Base-by-base conservation (phyloP, 1,140 invertebrate species). In the Drosophila truncata region DNA sequence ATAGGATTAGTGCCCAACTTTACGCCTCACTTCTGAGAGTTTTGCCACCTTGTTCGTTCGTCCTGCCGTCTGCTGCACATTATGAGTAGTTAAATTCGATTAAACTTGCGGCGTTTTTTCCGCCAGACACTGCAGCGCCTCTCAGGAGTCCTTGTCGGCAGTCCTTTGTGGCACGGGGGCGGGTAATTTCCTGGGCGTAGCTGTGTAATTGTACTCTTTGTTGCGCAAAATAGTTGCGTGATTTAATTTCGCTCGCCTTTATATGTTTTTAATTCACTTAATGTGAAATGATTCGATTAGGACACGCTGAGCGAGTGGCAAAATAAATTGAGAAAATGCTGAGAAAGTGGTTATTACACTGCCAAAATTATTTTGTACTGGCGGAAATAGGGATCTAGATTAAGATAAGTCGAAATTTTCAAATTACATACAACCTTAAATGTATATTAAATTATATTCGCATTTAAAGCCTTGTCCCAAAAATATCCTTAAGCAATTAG, bases 71-170 rank as follows among this genome's bases (percentile, higher is more conserved):
- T 86, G 82, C 91, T 91, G 75, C 82, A 91, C 79, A 88, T 92
- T 92, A 92, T 88, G 81, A 90, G 86, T 80, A 85, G 86, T 85
- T 85, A 70, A 92, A 92, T 92, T 92, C 83, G 91, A 92, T 92
- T 92, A 92, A 87, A 88, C 80, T 91, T 88, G 91, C 71, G 91
- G 91, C 70, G 79, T 86, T 77, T 69, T 67, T 37, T 73, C 60
- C 69, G 62, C 63, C 50, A 72, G 69, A 59, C 69, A 42, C 50
- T 47, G 44, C 58, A 57, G 46, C 37, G 59, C 58, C 42, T 54
- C 72, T 13, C 58, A 58, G 31, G 69, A 69, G 55, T 65, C 60
- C 47, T 60, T 39, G 37, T 33, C 10, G 47, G 23, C 41, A 31
- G 47, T 27, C 23, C 39, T 65, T 46, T 33, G 46, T 27, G 11